A percentile compares a stretch with the other conserved stretches of the same genome.
These are phyloP conservation scores for Machimus rusticus DNA, from an alignment of 2,888 invertebrate species.

Conservation along the genomic window DNA sequence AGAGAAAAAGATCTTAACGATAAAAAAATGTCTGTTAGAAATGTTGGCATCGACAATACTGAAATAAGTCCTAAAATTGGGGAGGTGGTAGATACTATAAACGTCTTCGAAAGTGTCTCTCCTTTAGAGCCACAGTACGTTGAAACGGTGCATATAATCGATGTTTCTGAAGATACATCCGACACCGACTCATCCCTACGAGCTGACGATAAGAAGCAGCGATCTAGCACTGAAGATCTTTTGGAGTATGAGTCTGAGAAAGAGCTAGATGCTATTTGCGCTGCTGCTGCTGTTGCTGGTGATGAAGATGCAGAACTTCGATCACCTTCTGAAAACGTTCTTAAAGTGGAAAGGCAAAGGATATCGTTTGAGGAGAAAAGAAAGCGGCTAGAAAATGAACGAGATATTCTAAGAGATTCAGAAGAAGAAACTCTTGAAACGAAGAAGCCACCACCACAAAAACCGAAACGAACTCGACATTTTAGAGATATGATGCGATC, in stretches of 20 bases:
- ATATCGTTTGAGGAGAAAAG: constrained; percentile 63
- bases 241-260: constrained; percentile 46
- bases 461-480: constrained; percentile 42
- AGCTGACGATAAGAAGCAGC: constrained; percentile 50
- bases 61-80: constrained; percentile 53
- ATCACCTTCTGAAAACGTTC: constrained; percentile 51
- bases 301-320: constrained; percentile 50
- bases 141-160: constrained; percentile 67
- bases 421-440: constrained; percentile 54
- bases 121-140: constrained; percentile 67
- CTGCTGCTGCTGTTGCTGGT: too few species aligned
- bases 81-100: constrained; percentile 64
- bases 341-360: constrained; percentile 59
- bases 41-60: constrained; percentile 54
- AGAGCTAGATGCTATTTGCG: constrained; percentile 48
- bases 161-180: constrained; percentile 64
- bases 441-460: constrained; percentile 31
- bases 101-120: constrained; percentile 66
- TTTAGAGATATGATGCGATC: not conserved
- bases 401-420: constrained; percentile 60
- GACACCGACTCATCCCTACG: constrained; percentile 62
- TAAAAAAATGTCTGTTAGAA: constrained; percentile 66
- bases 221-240: constrained; percentile 43
- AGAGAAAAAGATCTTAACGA: constrained; percentile 74
- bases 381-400: constrained; percentile 59